Evolutionary conservation across 2,113 vertebrate species (phyloP).

Genomic region (Rhagologus leucostigma): DNA sequence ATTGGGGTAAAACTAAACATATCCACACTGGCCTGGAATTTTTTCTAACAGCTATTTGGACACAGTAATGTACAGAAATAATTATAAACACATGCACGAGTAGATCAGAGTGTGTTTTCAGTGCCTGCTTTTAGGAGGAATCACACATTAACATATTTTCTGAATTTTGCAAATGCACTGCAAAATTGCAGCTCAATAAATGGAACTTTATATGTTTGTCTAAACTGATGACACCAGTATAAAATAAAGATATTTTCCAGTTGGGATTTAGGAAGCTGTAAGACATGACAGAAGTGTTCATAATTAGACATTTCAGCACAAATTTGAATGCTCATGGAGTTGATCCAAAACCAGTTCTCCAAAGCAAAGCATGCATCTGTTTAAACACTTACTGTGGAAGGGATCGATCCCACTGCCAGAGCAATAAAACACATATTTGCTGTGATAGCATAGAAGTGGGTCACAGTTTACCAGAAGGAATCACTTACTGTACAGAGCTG

Average conservation of each 20-base stretch:
- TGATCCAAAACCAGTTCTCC: neutral
- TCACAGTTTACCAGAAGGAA: neutral
- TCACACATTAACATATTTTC: neutral
- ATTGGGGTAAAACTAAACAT: conserved; percentile 10
- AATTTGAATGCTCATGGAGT: neutral
- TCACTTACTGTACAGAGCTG: neutral
- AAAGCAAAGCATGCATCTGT: neutral
- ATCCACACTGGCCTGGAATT: neutral
- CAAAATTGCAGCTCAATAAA: neutral
- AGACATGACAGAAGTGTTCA: neutral
- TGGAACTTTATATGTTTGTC: neutral
- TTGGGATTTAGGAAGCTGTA: neutral
- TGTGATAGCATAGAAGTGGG: neutral
- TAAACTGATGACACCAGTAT: neutral
- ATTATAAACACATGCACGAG: conserved; percentile 47
- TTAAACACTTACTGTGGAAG: neutral
- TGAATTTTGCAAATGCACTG: neutral
- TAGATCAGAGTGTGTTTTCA: neutral
- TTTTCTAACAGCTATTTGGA: conserved; percentile 21
- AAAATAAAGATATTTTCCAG: neutral
- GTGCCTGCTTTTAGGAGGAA: neutral
- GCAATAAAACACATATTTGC: neutral
- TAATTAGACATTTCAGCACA: conserved; percentile 1
- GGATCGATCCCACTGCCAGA: neutral
- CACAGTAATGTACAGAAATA: conserved; percentile 11